Conservation (phyloP, 2,888 invertebrate genomes). For the Cordilura impudica region DNA sequence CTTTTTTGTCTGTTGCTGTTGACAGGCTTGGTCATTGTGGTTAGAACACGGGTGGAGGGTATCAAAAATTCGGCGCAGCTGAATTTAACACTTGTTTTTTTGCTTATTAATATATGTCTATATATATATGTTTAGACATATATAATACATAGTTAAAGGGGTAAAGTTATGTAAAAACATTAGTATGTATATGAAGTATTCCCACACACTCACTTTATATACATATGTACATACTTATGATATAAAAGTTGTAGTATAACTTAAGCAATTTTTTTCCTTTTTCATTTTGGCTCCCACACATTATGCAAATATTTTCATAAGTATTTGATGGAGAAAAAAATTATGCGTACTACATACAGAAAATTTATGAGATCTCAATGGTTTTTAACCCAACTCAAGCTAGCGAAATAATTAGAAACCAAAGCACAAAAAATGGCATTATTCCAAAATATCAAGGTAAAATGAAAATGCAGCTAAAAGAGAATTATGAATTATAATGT, state of each 20-base stretch:
- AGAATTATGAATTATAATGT: not conserved
- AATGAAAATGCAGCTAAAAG: not conserved
- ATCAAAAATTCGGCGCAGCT: too few relatives aligned
- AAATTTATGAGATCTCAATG: slow-evolving; percentile 57
- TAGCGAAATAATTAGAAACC: not conserved
- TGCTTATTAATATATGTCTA: too few relatives aligned
- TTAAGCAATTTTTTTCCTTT: not conserved
- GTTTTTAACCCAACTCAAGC: slow-evolving; percentile 44
- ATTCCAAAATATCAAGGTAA: slow-evolving; percentile 31
- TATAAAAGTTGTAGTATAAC: too few relatives aligned
- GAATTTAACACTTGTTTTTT: too few relatives aligned
- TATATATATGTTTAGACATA: too few relatives aligned
- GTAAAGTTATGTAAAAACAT: not conserved
- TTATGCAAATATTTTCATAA: slow-evolving; percentile 33
- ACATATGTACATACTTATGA: too few relatives aligned
- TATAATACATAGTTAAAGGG: not conserved
- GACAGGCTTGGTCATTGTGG: too few relatives aligned
- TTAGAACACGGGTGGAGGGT: too few relatives aligned
- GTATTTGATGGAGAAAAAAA: not conserved
- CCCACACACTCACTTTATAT: too few relatives aligned
- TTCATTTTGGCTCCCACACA: not conserved
- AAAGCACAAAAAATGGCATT: slow-evolving; percentile 33
- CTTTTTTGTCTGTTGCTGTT: too few relatives aligned
- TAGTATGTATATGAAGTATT: slow-evolving; percentile 11
- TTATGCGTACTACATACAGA: slow-evolving; percentile 54